phyloP scores from a whole-genome alignment of 92 coral and sea anemone species.

The Bergia puertoricense region DNA sequence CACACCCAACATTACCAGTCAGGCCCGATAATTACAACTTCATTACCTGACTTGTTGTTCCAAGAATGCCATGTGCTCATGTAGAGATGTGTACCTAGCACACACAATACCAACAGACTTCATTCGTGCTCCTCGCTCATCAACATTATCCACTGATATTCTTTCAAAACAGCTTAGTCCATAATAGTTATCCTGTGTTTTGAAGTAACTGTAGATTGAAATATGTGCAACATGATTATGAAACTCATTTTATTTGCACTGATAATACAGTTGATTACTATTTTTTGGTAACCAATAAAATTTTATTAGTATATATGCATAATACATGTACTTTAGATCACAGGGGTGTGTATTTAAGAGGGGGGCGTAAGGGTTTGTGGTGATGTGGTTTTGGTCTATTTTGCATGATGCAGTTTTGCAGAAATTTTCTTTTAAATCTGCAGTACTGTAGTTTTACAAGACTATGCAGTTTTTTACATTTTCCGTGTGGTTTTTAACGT shows the following conservation, averaged over 20 bases:
- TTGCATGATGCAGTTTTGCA: too few species aligned
- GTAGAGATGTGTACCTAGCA: slow-evolving; percentile 94
- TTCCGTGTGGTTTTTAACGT: too few species aligned
- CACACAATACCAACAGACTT: slow-evolving; percentile 98
- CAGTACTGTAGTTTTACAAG: too few species aligned
- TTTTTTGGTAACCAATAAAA: too few species aligned
- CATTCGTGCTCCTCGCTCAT: slow-evolving; percentile 99
- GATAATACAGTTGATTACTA: too few species aligned
- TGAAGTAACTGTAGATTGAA: slow-evolving; percentile 76
- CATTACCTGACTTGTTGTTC: slow-evolving; percentile 94
- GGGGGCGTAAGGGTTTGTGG: too few species aligned
- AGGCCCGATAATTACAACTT: neutral
- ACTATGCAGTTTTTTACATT: too few species aligned
- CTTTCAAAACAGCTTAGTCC: slow-evolving; percentile 95
- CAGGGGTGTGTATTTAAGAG: too few species aligned
- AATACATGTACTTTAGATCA: too few species aligned
- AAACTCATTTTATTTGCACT: neutral
- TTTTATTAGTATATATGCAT: too few species aligned
- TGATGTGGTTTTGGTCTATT: too few species aligned
- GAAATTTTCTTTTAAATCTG: too few species aligned
- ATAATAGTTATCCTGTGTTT: slow-evolving; percentile 86
- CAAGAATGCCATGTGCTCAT: slow-evolving; percentile 94
- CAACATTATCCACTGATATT: slow-evolving; percentile 92
- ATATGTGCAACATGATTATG: neutral
- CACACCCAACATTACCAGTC: neutral